phyloP scores from a whole-genome alignment of 2,113 vertebrate species.

The Smithornis capensis region DNA sequence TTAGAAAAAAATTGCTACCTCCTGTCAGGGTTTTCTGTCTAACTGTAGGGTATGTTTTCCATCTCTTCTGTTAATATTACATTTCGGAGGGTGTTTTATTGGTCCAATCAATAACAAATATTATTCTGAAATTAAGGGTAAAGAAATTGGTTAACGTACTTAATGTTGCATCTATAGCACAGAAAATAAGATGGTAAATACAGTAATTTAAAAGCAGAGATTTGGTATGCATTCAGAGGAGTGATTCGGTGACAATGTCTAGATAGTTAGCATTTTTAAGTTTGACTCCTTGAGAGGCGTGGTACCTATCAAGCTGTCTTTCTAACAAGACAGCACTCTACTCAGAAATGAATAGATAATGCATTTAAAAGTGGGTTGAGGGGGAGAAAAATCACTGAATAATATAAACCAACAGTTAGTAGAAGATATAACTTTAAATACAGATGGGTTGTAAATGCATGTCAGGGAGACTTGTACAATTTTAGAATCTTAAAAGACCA shows the following conservation, averaged over 20 bases:
- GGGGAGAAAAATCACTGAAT: background rate
- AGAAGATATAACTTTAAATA: slow-evolving; percentile 35
- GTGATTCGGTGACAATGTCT: background rate
- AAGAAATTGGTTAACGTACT: background rate
- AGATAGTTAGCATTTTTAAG: slow-evolving; percentile 2
- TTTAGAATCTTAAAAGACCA: slow-evolving; percentile 50
- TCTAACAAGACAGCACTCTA: background rate
- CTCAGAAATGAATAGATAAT: background rate
- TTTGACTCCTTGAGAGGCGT: background rate
- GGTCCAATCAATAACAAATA: background rate
- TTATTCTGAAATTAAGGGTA: background rate
- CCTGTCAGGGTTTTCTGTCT: slow-evolving; percentile 59
- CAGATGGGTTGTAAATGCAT: slow-evolving; percentile 22
- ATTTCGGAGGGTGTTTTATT: slow-evolving; percentile 24
- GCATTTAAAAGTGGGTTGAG: background rate
- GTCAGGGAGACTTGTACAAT: background rate
- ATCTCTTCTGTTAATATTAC: slow-evolving; percentile 32
- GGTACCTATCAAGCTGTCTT: background rate
- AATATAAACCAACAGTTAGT: background rate
- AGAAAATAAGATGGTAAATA: background rate
- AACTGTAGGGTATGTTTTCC: slow-evolving; percentile 4
- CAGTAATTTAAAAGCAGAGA: background rate
- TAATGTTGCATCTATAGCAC: background rate
- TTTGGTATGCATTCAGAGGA: background rate
- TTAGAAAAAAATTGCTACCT: slow-evolving; percentile 52